These are phyloP conservation scores for Morbakka virulenta DNA, from an alignment of 30 jellyfish, hydroid and myxozoan genomes.

Conservation along the genomic window DNA sequence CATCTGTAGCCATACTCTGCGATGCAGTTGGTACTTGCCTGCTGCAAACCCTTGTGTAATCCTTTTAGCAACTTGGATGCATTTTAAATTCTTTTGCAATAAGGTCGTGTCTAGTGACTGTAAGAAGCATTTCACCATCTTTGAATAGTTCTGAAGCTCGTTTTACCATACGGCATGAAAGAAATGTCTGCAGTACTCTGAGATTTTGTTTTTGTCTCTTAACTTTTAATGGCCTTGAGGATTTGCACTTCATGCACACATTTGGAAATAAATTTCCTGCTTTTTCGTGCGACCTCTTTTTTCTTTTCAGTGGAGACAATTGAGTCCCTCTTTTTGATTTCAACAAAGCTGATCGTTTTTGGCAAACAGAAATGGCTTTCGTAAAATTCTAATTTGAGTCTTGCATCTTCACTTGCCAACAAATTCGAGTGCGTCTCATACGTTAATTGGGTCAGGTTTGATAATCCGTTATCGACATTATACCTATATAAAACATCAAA, in stretches of 20 bases:
- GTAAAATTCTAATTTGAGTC: not conserved
- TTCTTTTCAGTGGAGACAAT: not conserved
- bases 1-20: too few relatives aligned
- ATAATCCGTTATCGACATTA: too few relatives aligned
- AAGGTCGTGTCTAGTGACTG: constrained; percentile 26
- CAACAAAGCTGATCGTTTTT: too few relatives aligned
- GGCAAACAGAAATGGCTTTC: too few relatives aligned
- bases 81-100: constrained; percentile 22
- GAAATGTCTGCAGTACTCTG: constrained; percentile 25
- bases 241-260: too few relatives aligned
- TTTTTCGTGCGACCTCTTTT: too few relatives aligned
- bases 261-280: not conserved
- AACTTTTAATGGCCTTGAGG: too few relatives aligned
- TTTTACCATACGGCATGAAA: constrained; percentile 7
- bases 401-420: not conserved
- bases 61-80: constrained; percentile 9
- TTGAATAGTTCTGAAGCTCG: constrained; percentile 15
- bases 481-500: too few relatives aligned
- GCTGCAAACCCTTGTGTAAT: constrained; percentile 4
- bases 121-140: constrained; percentile 5
- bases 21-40: constrained; percentile 13
- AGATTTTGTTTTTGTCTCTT: too few relatives aligned
- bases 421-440: too few relatives aligned
- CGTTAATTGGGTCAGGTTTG: too few relatives aligned
- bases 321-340: constrained; percentile 2